Evolutionary conservation across 2,113 vertebrate species (phyloP).

Genomic region (Synodontis membranacea): DNA sequence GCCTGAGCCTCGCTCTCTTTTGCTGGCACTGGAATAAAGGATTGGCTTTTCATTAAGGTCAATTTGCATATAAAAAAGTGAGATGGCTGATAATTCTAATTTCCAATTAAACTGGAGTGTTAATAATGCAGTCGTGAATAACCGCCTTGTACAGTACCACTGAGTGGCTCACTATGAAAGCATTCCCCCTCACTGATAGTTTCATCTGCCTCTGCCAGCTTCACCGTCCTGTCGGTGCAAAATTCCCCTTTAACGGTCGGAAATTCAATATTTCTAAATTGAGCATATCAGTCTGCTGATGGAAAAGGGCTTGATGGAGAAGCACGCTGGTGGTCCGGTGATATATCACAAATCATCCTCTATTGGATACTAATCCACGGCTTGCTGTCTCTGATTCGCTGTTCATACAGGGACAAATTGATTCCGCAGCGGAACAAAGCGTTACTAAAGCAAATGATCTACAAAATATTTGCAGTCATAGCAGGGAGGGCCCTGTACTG

Average conservation of each 20-base stretch:
- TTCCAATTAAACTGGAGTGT: conserved; percentile 56
- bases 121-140: conserved; percentile 52
- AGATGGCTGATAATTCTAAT: conserved; percentile 59
- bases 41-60: conserved; percentile 57
- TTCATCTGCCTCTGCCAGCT: conserved; percentile 8
- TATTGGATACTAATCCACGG: conserved; percentile 29
- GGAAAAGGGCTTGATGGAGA: conserved; percentile 33
- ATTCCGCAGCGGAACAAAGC: background rate
- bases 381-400: conserved; percentile 19
- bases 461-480: background rate
- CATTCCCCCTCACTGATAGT: conserved; percentile 20
- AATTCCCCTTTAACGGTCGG: conserved; percentile 37
- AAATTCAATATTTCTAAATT: conserved; percentile 48
- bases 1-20: conserved; percentile 30
- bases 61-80: conserved; percentile 58
- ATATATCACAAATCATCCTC: conserved; percentile 36
- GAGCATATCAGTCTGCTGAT: conserved; percentile 37
- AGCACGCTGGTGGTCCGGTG: conserved; percentile 1
- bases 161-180: conserved; percentile 11
- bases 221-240: background rate
- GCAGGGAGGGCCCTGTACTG: background rate
- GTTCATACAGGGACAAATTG: conserved; percentile 26
- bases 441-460: conserved; percentile 4
- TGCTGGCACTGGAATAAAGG: conserved; percentile 46
- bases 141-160: conserved; percentile 30